Percentiles rank a stretch among this genome's conserved stretches.
phyloP scores from a whole-genome alignment of 2,888 invertebrate genomes.

The Strigamia crassipes region DNA sequence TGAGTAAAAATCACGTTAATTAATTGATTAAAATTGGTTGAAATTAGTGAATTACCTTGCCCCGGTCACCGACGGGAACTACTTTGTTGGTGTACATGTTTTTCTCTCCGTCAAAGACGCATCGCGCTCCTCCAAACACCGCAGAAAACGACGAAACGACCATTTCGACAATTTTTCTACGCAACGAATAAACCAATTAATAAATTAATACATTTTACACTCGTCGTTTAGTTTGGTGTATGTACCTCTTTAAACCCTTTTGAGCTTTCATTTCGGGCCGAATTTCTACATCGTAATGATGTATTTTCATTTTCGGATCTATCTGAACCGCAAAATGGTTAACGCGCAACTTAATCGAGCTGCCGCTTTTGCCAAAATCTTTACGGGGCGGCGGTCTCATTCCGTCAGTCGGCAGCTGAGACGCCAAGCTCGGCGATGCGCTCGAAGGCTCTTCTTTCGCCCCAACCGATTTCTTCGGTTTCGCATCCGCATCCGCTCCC shows the following conservation, averaged over 20 bases:
- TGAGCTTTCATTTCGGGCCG: neutral
- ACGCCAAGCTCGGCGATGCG: neutral
- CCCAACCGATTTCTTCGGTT: neutral
- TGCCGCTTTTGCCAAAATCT: neutral
- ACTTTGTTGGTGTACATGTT: neutral
- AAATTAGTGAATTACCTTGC: slow-evolving; percentile 6
- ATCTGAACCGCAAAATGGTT: slow-evolving; percentile 7
- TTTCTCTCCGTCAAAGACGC: slow-evolving; percentile 44
- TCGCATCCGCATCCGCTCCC: too few species aligned
- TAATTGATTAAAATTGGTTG: too few species aligned
- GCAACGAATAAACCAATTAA: neutral
- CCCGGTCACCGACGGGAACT: neutral
- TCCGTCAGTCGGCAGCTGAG: neutral
- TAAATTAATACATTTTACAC: too few species aligned
- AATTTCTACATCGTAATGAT: slow-evolving; percentile 33
- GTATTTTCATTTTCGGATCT: neutral
- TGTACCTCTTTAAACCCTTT: slow-evolving; percentile 31
- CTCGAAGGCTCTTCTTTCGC: neutral
- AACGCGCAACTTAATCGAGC: neutral
- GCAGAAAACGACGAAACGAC: neutral
- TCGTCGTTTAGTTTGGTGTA: too few species aligned
- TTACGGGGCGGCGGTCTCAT: slow-evolving; percentile 6
- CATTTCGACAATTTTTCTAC: slow-evolving; percentile 1
- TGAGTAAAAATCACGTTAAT: too few species aligned
- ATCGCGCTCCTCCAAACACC: neutral